Percentiles rank a stretch among this genome's conserved stretches.
Conservation (phyloP, 2,113 vertebrate genomes). For the Oplegnathus fasciatus region DNA sequence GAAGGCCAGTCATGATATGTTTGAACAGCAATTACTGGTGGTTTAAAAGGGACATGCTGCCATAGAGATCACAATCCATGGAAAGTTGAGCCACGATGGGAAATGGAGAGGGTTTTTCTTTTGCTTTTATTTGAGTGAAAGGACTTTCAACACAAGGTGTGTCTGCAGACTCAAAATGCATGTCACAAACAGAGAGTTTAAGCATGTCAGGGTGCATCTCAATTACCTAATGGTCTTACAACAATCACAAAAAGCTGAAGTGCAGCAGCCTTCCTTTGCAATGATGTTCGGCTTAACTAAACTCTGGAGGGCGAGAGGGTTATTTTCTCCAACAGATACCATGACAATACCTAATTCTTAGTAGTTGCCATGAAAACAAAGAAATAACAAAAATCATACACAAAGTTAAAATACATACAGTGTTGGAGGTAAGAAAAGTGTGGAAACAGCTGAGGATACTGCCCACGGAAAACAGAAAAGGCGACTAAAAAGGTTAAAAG, state of each 20-base stretch:
- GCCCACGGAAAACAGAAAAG: background rate
- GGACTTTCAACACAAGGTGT: background rate
- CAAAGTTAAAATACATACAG: background rate
- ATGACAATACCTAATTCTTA: background rate
- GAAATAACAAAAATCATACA: background rate
- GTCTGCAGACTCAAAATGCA: background rate
- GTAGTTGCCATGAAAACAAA: background rate
- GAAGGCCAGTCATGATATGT: constrained; percentile 3
- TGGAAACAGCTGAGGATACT: background rate
- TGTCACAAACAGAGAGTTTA: background rate
- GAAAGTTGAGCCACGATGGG: background rate
- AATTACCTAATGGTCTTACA: background rate
- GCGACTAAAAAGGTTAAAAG: background rate
- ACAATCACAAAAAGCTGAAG: background rate
- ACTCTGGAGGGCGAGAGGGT: background rate
- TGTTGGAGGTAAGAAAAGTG: background rate
- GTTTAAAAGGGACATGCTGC: background rate
- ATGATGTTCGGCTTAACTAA: background rate
- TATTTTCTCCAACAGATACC: background rate
- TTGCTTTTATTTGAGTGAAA: background rate
- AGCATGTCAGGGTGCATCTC: background rate
- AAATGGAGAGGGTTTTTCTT: background rate
- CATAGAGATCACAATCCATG: background rate
- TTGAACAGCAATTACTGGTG: background rate
- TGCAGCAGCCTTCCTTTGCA: background rate